Evolutionary conservation across 2,113 vertebrate genomes (phyloP).

Genomic region (Callithrix jacchus): DNA sequence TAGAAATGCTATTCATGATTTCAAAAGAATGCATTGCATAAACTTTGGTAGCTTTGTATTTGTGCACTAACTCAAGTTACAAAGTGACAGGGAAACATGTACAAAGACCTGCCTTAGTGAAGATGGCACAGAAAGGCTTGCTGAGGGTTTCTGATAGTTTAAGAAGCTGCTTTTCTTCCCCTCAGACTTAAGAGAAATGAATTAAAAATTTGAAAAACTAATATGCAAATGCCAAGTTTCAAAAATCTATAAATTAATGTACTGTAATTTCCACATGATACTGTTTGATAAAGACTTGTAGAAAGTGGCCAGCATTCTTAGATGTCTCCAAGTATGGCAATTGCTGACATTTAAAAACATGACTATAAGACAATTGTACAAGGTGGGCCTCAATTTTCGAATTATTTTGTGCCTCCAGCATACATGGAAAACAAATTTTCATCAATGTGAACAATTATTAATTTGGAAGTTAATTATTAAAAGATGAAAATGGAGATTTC

Average conservation of each 20-base stretch:
- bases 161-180: slow-evolving; percentile 43
- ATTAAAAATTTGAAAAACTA: slow-evolving; percentile 60
- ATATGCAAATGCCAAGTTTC: slow-evolving; percentile 56
- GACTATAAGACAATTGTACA: not conserved
- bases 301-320: not conserved
- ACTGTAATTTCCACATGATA: not conserved
- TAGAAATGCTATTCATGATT: slow-evolving; percentile 65
- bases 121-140: slow-evolving; percentile 87
- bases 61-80: slow-evolving; percentile 62
- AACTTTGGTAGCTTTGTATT: slow-evolving; percentile 22
- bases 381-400: not conserved
- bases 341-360: not conserved
- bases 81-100: slow-evolving; percentile 55
- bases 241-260: slow-evolving; percentile 22
- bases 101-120: slow-evolving; percentile 85
- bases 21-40: slow-evolving; percentile 54
- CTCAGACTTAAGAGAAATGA: slow-evolving; percentile 76
- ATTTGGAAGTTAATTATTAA: slow-evolving; percentile 31
- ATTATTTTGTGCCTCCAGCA: not conserved
- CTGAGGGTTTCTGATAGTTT: slow-evolving; percentile 86
- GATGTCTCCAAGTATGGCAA: not conserved
- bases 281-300: not conserved
- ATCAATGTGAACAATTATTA: not conserved
- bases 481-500: not conserved
- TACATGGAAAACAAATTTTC: not conserved